A percentile compares a stretch with the other conserved stretches of the same genome.
These are phyloP conservation scores for Heterodera carotae DNA, from an alignment of 1,140 invertebrate species.

Conservation along the genomic window DNA sequence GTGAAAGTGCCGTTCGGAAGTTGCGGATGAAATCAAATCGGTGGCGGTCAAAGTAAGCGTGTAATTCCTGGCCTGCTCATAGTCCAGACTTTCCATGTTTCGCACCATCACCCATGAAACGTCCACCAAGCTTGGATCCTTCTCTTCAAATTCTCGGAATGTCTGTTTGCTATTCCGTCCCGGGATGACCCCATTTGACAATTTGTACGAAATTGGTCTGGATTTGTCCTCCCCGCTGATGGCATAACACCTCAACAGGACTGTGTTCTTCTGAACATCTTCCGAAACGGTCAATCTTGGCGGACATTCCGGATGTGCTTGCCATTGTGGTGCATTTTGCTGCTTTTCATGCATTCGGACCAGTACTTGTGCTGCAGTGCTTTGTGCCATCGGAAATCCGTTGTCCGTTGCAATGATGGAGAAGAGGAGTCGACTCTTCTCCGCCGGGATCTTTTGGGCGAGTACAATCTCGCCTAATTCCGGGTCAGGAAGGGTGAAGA, in stretches of 20 bases:
- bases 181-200: constrained; percentile 55
- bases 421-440: constrained; percentile 45
- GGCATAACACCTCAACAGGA: constrained; percentile 55
- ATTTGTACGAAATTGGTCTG: constrained; percentile 56
- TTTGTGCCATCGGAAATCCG: constrained; percentile 51
- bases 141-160: constrained; percentile 60
- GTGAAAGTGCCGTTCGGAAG: constrained; percentile 50
- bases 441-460: constrained; percentile 44
- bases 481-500: constrained; percentile 43
- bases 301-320: constrained; percentile 23
- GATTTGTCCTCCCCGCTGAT: constrained; percentile 39
- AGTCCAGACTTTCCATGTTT: constrained; percentile 62
- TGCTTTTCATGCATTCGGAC: constrained; percentile 56
- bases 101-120: constrained; percentile 57
- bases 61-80: constrained; percentile 58
- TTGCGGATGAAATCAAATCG: constrained; percentile 50
- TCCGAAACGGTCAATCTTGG: constrained; percentile 2
- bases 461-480: constrained; percentile 53
- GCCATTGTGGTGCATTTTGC: constrained; percentile 54
- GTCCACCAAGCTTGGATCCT: constrained; percentile 40
- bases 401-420: constrained; percentile 59
- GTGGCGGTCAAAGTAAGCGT: constrained; percentile 62
- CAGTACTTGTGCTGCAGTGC: constrained; percentile 47
- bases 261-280: constrained; percentile 39
- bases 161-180: constrained; percentile 54